phyloP scores from a whole-genome alignment of 2,113 vertebrate species.

The Phycodurus eques region DNA sequence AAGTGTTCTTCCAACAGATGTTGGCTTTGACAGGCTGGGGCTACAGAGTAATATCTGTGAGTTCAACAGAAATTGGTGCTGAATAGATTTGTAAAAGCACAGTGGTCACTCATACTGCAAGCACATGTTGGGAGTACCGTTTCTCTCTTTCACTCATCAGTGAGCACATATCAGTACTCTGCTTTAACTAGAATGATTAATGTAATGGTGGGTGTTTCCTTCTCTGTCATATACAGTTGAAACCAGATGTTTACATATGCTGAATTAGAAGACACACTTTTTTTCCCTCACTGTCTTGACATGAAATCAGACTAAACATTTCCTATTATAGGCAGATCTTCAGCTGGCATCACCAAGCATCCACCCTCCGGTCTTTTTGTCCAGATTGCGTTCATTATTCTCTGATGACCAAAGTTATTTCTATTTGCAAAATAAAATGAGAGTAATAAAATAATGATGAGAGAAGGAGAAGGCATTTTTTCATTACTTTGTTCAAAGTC shows the following conservation, averaged over 20 bases:
- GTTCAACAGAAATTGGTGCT: conserved; percentile 37
- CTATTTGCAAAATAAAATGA: no score
- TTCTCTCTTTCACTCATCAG: not conserved
- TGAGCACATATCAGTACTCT: not conserved
- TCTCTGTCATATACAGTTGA: not conserved
- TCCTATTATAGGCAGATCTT: no score
- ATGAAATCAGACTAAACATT: no score
- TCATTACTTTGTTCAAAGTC: no score
- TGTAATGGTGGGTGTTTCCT: not conserved
- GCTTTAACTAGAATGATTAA: not conserved
- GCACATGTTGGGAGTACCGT: not conserved
- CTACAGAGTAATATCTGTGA: conserved; percentile 95
- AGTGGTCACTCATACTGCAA: not conserved
- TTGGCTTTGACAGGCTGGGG: conserved; percentile 93
- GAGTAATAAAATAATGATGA: no score
- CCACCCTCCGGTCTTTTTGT: no score
- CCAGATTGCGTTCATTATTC: no score
- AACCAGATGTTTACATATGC: no score
- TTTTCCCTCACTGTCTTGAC: not conserved
- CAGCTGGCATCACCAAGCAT: no score
- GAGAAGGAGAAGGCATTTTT: no score
- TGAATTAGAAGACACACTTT: no score
- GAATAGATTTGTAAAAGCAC: not conserved
- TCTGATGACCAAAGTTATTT: no score
- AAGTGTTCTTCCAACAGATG: conserved; percentile 97